phyloP scores from a whole-genome alignment of 2,888 invertebrate genomes.

The Bhutanitis thaidina region DNA sequence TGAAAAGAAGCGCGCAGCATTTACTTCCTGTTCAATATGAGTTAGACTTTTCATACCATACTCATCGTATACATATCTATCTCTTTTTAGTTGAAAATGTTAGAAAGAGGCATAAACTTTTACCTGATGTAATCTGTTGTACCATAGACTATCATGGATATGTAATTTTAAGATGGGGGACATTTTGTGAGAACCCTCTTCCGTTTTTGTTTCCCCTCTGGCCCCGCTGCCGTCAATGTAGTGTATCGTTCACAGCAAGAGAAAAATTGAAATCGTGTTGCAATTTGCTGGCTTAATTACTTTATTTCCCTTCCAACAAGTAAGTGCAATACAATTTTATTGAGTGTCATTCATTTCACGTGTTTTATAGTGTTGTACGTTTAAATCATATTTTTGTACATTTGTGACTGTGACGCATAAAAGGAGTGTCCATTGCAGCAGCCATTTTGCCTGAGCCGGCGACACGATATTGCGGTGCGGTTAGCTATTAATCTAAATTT shows the following conservation, averaged over 20 bases:
- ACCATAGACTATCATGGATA: constrained; percentile 15
- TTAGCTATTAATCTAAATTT: constrained; percentile 49
- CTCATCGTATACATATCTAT: constrained; percentile 16
- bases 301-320: constrained; percentile 78
- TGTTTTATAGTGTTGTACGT: constrained; percentile 46
- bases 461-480: constrained; percentile 75
- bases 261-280: constrained; percentile 76
- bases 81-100: constrained; percentile 21
- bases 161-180: constrained; percentile 53
- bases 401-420: constrained; percentile 81
- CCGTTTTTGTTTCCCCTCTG: constrained; percentile 78
- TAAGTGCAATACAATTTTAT: constrained; percentile 65
- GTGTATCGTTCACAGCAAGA: constrained; percentile 79
- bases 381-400: constrained; percentile 43
- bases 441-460: constrained; percentile 80
- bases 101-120: constrained; percentile 19
- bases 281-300: constrained; percentile 78
- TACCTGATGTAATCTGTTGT: not conserved
- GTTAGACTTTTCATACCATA: constrained; percentile 14
- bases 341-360: constrained; percentile 54
- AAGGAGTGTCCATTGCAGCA: constrained; percentile 81
- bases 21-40: constrained; percentile 16
- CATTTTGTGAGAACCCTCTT: constrained; percentile 73
- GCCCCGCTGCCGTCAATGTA: constrained; percentile 78
- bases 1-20: constrained; percentile 22